Evolutionary conservation across 2,888 invertebrate genomes (phyloP), one percentile per base, ranked within the genome.

Genomic region (Drosophila neutralis): DNA sequence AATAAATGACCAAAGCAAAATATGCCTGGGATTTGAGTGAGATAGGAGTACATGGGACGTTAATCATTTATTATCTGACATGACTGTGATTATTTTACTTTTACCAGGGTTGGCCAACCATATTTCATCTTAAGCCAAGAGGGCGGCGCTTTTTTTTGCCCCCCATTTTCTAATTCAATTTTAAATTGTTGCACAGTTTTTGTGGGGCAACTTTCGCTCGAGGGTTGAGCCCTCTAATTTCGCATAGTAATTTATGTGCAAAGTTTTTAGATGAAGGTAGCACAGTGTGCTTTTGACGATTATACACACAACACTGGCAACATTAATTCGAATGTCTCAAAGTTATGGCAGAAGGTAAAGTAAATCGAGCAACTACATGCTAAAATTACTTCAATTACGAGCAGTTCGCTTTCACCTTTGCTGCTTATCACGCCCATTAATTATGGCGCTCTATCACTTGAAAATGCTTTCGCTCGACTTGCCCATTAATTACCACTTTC

Each of bases 51-150:
- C 49, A 27, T 70, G 69, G 71, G 40, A 75, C 89, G 82, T 90
- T 87, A 81, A 88, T 88, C 87, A 88, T 90, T 89, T 90, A 80
- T 90, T 90, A 87, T 88, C 89, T 82, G 90, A 89, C 89, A 79
- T 79, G 87, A 67, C 78, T 80, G 87, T 87, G 90, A 87, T 87
- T 83, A 87, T 87, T 89, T 88, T 85, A 88, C 85, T 87, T 82
- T 80, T 82, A 75, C 74, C 77, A 75, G 70, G 65, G 56, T 60
- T 8, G 62, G 54, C 52, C 61, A 42, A 72, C 63, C 78, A 90
- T 90, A 78, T 77, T 84, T 90, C 84, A 87, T 82, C 78, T 81
- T 74, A 73, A 61, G 61, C 63, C 65, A 18, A 40, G 15, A 29
- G 66, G 68, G 66, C 24, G 77, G 63, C 1, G 15, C 4, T 11